Conservation (phyloP, 2,113 vertebrate genomes). For the Lamprologus speciosus region DNA sequence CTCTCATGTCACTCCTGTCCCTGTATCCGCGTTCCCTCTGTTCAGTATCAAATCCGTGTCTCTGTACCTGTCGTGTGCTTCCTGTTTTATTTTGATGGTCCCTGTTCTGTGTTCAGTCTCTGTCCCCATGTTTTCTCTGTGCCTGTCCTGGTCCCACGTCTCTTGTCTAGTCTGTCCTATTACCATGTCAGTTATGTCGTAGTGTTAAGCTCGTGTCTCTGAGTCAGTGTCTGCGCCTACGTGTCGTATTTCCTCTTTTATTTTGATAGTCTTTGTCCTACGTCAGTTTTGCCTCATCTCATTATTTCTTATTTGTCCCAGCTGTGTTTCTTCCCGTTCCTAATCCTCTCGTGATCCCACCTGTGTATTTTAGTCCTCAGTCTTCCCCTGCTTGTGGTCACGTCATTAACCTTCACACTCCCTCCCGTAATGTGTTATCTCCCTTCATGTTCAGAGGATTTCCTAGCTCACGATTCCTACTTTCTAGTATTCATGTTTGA, state of each 20-base stretch:
- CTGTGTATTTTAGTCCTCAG: neutral
- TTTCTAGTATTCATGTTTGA: neutral
- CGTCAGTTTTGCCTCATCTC: neutral
- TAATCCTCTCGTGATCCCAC: neutral
- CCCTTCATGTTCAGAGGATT: neutral
- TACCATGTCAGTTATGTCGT: neutral
- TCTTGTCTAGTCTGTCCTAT: neutral
- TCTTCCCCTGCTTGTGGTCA: neutral
- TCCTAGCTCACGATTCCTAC: neutral
- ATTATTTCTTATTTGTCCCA: neutral
- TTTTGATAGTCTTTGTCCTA: neutral
- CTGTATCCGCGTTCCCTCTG: neutral
- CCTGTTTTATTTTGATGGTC: neutral
- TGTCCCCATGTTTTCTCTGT: neutral
- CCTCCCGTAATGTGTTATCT: neutral
- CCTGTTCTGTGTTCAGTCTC: neutral
- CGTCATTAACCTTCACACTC: neutral
- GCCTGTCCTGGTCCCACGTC: neutral
- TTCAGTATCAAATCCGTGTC: neutral
- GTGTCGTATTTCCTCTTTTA: neutral
- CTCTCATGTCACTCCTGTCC: neutral
- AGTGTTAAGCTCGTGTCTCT: neutral
- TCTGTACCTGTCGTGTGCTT: neutral
- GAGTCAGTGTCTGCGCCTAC: neutral
- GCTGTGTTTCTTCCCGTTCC: neutral